Conservation (phyloP, 2,888 invertebrate genomes). For the Netelia fuscicornis region DNA sequence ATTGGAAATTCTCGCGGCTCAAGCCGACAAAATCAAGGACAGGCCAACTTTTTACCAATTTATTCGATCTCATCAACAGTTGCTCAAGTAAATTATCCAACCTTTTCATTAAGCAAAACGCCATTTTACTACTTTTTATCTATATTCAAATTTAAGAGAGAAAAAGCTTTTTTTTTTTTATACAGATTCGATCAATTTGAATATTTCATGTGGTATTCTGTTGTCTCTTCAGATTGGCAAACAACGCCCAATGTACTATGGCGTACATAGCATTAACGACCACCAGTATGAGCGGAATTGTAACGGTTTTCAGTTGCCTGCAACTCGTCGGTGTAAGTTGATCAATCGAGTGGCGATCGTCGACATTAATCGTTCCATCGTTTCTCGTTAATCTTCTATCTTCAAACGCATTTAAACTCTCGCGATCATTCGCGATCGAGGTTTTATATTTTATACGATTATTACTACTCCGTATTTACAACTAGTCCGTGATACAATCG, state of each 20-base stretch:
- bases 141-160: background rate
- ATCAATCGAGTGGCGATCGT: background rate
- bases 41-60: constrained; percentile 19
- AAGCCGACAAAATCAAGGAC: constrained; percentile 40
- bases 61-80: constrained; percentile 58
- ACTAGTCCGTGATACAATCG: background rate
- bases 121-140: background rate
- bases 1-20: constrained; percentile 67
- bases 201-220: background rate
- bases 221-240: constrained; percentile 39
- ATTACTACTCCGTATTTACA: too few relatives aligned
- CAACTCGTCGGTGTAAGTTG: constrained; percentile 60
- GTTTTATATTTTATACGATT: too few relatives aligned
- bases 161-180: too few relatives aligned
- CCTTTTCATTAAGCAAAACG: too few relatives aligned
- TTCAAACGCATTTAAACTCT: background rate
- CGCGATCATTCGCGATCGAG: background rate
- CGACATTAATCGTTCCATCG: background rate
- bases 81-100: constrained; percentile 55
- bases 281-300: constrained; percentile 45
- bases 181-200: background rate
- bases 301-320: constrained; percentile 69
- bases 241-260: constrained; percentile 48
- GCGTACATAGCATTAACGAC: constrained; percentile 58
- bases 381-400: too few relatives aligned